Conservation (phyloP, 2,797 vertebrate genomes). For the Peromyscus melanophrys region DNA sequence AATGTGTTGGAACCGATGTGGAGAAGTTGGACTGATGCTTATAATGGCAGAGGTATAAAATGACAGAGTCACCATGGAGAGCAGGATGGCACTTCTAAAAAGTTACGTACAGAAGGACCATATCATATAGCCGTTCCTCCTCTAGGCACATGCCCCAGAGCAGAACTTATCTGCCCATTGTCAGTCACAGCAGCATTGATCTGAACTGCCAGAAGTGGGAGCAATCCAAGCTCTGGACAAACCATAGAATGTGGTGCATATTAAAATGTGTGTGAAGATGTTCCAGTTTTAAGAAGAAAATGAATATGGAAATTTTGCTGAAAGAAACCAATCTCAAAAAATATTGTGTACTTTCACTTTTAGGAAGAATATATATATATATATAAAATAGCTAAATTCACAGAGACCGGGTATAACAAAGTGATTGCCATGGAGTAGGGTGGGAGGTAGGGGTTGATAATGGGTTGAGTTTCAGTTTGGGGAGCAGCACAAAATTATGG, state of each 20-base stretch:
- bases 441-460: background rate
- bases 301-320: background rate
- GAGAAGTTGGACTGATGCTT: background rate
- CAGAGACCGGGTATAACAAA: background rate
- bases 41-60: background rate
- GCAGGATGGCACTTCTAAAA: background rate
- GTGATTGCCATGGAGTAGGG: rapidly evolving
- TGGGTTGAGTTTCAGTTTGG: background rate
- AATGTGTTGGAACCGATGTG: too few relatives aligned
- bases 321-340: background rate
- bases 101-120: background rate
- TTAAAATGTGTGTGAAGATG: background rate
- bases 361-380: background rate
- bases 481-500: background rate
- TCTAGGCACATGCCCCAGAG: background rate
- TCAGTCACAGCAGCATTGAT: background rate
- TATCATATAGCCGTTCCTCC: background rate
- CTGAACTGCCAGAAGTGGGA: background rate
- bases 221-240: background rate
- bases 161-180: background rate
- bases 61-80: background rate
- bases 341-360: background rate
- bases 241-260: too few relatives aligned
- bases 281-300: background rate
- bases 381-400: background rate